Base-by-base conservation (phyloP, 2,888 invertebrate species). In the Plebejus anna region DNA sequence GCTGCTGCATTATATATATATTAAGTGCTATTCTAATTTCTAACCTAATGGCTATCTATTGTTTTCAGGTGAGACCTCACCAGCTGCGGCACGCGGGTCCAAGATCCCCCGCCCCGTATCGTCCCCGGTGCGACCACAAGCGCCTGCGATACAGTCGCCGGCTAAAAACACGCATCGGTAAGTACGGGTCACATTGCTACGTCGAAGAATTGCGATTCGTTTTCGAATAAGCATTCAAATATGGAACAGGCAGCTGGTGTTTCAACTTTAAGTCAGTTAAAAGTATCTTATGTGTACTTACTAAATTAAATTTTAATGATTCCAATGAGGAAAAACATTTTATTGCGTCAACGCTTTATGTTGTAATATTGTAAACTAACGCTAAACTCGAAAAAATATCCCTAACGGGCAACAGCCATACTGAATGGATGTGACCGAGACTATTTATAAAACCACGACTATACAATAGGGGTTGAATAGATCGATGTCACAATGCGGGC, bases 71-170 rank as follows among this genome's bases (percentile, higher is more conserved):
- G 93, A 92, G 81, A 93, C 90, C 32, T 94, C 92, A 6, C 93
- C 90, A 70, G 91, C 94, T 6, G 82, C 91, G n/a, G 82, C 93
- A 32, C 89, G 92, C 13, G 96, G 96, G 78, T 97, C 97, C 0
- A 96, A 96, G 83, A 97, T 97, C 82, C 97, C 97, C 2, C 92
- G 97, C 78, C 96, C 96, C 1, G 96, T 97, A 80, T 95, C 96
- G 0, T 97, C 97, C 38, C 97, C 97, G 28, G 95, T 96, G 4
- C 94, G 95, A 81, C 96, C 96, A 22, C 89, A 90, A 61, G 92
- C 93, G 76, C 92, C 92, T 36, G 79, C 86, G 11, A 80, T 91
- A 55, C 88, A 89, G 32, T 91, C 91, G 4, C 91, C 94, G 0
- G 90, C 90, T 78, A 94, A 94, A 79, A 92, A 89, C 82, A 84